These are phyloP conservation scores for Azemiops feae DNA, from an alignment of 2,113 vertebrate genomes.

Conservation along the genomic window DNA sequence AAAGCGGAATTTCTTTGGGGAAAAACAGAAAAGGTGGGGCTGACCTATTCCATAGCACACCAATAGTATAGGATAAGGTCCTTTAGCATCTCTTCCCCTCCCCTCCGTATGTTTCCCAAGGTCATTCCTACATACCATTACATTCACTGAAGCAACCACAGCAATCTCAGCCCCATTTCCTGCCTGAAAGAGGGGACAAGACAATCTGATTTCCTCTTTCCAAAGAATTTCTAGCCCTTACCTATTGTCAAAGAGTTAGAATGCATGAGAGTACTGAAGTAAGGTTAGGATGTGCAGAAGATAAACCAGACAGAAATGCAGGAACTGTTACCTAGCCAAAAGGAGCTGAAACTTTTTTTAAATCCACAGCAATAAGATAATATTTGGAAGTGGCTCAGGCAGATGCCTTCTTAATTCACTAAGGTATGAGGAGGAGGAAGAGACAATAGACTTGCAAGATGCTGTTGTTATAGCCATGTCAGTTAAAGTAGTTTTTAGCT, in stretches of 20 bases:
- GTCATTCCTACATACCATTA: not conserved
- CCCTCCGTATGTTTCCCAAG: not conserved
- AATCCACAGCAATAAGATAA: not conserved
- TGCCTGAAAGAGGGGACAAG: no score
- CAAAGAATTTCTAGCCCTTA: not conserved
- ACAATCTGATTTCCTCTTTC: not conserved
- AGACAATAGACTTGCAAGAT: not conserved
- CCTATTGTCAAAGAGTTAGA: not conserved
- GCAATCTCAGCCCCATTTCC: not conserved
- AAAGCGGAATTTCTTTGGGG: not conserved
- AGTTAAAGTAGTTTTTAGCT: not conserved
- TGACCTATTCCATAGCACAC: not conserved
- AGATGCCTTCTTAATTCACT: not conserved
- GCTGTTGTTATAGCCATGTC: not conserved
- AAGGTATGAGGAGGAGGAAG: not conserved
- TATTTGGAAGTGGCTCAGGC: not conserved
- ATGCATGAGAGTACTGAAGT: not conserved
- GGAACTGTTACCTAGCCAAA: not conserved
- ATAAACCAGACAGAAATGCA: not conserved
- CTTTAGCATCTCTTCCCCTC: not conserved
- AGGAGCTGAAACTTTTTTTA: not conserved
- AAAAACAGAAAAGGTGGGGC: not conserved
- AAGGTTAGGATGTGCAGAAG: not conserved
- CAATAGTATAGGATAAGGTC: not conserved
- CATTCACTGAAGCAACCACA: not conserved